Base-by-base conservation (phyloP, 2,797 vertebrate genomes). In the Uromys caudimaculatus region DNA sequence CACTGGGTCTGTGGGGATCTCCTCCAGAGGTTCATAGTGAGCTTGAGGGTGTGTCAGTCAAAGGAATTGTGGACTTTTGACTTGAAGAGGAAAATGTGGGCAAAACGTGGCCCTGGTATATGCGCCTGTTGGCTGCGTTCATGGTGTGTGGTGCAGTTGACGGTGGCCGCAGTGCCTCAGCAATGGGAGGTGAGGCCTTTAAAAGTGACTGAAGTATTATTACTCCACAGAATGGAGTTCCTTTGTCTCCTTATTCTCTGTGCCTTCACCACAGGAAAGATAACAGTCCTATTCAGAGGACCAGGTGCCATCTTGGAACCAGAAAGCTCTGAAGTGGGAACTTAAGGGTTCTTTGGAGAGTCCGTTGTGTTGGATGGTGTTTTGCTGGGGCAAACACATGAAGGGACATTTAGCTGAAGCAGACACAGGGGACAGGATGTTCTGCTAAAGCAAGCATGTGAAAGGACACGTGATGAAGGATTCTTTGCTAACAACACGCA, bases 61-160 rank as follows among this genome's bases (percentile, higher is more conserved):
- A 47, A 71, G 3, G n/a, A 11, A 0, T 14, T 11, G 62, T 4
- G 2, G 14, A 23, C 1, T 21, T 19, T 4, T 1, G 14, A 24
- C 2, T 27, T 23, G 10, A 8, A 0, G 0, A 10, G n/a, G 71
- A 6, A 1, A 11, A 3, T n/a, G 0, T 35, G 44, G 69, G 11
- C 21, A 1, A 71, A 13, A 0, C 1, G 47, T 0, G 14, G 10
- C 10, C 7, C 2, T 3, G 1, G 23, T 16, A 3, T 19, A 14
- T 3, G 6, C 0, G 56, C 0, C 27, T n/a, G 24, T 32, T 0
- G 27, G 50, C 60, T 35, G 60, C 11, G 0, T 12, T n/a, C 58
- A 4, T 0, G 41, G 29, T 4, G 24, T 4, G 0, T 17, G 47
- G 24, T 5, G 17, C 17, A 19, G 62, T 38, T 44, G n/a, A 50